Evolutionary conservation across 2,797 vertebrate species (phyloP).

Genomic region (Hozukius guyotensis): DNA sequence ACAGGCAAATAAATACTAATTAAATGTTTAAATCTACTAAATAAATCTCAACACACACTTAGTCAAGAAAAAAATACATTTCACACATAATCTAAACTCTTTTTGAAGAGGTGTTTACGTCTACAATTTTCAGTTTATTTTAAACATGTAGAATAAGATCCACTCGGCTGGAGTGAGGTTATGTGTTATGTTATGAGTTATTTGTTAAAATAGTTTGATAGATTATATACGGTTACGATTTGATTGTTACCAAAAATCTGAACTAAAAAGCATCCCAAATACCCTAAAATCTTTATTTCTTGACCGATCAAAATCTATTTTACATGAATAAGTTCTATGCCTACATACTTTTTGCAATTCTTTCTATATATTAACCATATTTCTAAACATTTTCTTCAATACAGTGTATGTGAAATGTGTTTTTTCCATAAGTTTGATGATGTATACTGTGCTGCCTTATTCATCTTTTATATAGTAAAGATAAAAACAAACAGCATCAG

Average conservation of each 20-base stretch:
- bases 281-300: not conserved
- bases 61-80: conserved; percentile 44
- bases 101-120: conserved; percentile 13
- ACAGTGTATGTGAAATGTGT: conserved; percentile 60
- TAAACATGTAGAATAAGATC: conserved; percentile 15
- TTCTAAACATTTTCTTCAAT: conserved; percentile 25
- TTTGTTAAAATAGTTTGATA: not conserved
- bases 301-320: conserved; percentile 10
- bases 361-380: conserved; percentile 20
- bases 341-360: conserved; percentile 8
- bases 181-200: not conserved
- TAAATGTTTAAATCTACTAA: conserved; percentile 15
- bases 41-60: not conserved
- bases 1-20: conserved; percentile 16
- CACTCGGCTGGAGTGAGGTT: not conserved
- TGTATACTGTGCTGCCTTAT: conserved; percentile 80
- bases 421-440: conserved; percentile 60
- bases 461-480: conserved; percentile 61
- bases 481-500: conserved; percentile 49
- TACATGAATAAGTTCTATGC: not conserved
- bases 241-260: not conserved
- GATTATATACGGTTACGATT: not conserved
- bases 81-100: conserved; percentile 2
- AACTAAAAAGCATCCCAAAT: not conserved
- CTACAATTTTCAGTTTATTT: not conserved